Evolutionary conservation across 2,888 invertebrate species (phyloP).

Genomic region (Drosophila mulleri): DNA sequence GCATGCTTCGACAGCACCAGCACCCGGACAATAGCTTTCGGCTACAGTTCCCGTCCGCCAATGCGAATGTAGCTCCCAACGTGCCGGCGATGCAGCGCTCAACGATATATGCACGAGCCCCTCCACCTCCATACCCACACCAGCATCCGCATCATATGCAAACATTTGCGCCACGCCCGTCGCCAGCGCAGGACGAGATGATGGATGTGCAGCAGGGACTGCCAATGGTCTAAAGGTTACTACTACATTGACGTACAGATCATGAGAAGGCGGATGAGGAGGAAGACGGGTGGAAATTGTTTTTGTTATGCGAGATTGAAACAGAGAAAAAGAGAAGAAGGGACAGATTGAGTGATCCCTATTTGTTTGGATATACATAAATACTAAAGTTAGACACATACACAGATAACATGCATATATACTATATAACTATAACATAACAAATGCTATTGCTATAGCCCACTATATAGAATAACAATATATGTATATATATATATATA

Average conservation of each 20-base stretch:
- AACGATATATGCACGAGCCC: constrained; percentile 80
- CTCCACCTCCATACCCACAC: constrained; percentile 82
- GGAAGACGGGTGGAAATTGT: constrained; percentile 29
- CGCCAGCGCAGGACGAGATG: constrained; percentile 87
- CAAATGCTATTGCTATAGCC: constrained; percentile 52
- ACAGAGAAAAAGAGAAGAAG: neutral
- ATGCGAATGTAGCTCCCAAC: constrained; percentile 58
- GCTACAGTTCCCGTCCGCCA: constrained; percentile 81
- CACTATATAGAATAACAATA: constrained; percentile 28
- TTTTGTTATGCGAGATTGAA: constrained; percentile 43
- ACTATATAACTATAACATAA: constrained; percentile 33
- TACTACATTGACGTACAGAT: constrained; percentile 10
- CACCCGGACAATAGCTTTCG: constrained; percentile 83
- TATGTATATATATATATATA: constrained; percentile 7
- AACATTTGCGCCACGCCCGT: constrained; percentile 84
- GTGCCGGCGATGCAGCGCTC: constrained; percentile 70
- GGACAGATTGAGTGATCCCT: constrained; percentile 23
- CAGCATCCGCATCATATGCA: constrained; percentile 81
- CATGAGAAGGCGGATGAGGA: neutral
- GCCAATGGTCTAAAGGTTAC: constrained; percentile 86
- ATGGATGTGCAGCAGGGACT: constrained; percentile 89
- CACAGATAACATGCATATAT: constrained; percentile 39
- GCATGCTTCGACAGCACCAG: constrained; percentile 85
- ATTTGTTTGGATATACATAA: constrained; percentile 64
- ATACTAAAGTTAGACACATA: constrained; percentile 55